Percentiles rank a stretch among this genome's conserved stretches.
Evolutionary conservation across 2,113 vertebrate genomes (phyloP).

Genomic region (Columba janthina): DNA sequence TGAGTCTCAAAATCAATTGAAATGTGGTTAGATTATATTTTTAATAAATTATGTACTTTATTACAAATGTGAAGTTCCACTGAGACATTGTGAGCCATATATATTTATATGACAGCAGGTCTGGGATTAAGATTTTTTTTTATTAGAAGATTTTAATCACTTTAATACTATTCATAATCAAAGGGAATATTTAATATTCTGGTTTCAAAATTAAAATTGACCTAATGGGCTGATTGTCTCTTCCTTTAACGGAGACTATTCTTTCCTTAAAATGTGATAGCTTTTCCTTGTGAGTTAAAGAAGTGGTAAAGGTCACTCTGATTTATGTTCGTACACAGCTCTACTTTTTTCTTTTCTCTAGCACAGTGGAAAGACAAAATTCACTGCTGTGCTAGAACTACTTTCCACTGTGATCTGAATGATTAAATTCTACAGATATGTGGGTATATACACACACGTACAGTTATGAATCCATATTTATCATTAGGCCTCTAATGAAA

Average conservation of each 20-base stretch:
- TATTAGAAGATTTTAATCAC: constrained; percentile 50
- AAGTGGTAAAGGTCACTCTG: constrained; percentile 34
- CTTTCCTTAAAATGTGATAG: constrained; percentile 8
- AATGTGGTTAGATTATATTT: background rate
- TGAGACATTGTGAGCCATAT: background rate
- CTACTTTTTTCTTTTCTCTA: background rate
- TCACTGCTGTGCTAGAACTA: constrained; percentile 53
- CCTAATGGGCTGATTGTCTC: background rate
- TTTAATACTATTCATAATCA: constrained; percentile 42
- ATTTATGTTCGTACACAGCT: constrained; percentile 27
- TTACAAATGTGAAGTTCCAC: background rate
- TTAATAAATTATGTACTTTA: constrained; percentile 9
- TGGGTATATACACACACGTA: background rate
- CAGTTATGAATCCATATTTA: constrained; percentile 24
- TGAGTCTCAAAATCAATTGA: background rate
- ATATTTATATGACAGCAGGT: background rate
- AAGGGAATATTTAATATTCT: constrained; percentile 32
- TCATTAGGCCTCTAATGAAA: constrained; percentile 38
- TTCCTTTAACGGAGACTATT: background rate
- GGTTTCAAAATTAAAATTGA: constrained; percentile 46
- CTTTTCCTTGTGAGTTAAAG: constrained; percentile 32
- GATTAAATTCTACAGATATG: background rate
- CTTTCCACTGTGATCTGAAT: constrained; percentile 39
- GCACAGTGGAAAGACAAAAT: constrained; percentile 13
- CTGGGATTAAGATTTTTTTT: background rate